Base-by-base conservation (phyloP, 2,113 vertebrate genomes). In the Andinoacara biseriatus region DNA sequence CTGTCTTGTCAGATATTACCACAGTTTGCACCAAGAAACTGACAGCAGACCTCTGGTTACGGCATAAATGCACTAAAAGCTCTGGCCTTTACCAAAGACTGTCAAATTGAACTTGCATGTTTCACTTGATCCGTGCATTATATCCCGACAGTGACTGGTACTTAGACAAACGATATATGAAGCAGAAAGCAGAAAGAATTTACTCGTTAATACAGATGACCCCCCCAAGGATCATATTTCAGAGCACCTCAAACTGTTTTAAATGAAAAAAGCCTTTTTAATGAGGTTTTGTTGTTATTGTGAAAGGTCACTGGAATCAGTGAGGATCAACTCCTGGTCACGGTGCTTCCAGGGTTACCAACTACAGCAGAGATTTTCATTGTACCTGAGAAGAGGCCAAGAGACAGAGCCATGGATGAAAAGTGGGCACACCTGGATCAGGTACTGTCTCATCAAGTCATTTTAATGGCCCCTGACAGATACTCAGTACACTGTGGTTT, bases 311-410 rank as follows among this genome's bases (percentile, higher is more conserved):
- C 97, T 1, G 96, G 94, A 56, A 94, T 98, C 89, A 95, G 95
- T 7, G 94, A 93, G 86, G 95, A 96, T 76, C 96, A 97, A 15
- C 93, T 98, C 85, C 91, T 98, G 93, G 96, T 98, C 10, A 94
- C 96, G 0, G 95, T 98, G 77, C 95, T 97, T 7, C 96, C 97
- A 0, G 97, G 97, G 59, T 90, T 98, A 18, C 97, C 97, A 7
- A 97, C 97, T 0, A 94, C 96, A 13, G 97, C 97, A 0, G 97
- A 98, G 69, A 93, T 97, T 89, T 98, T 97, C 87, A 94, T 98
- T 65, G 94, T 98, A 20, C 97, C 97, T 0, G 95, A 95, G 84
- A 95, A 93, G 89, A 95, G 94, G 67, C 58, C 89, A 0, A 59
- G 90, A 14, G 94, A 87, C 58, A 82, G 95, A 91, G 87, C 87